Base-by-base conservation (phyloP, 2,888 invertebrate species). In the Nomada hirtipes region DNA sequence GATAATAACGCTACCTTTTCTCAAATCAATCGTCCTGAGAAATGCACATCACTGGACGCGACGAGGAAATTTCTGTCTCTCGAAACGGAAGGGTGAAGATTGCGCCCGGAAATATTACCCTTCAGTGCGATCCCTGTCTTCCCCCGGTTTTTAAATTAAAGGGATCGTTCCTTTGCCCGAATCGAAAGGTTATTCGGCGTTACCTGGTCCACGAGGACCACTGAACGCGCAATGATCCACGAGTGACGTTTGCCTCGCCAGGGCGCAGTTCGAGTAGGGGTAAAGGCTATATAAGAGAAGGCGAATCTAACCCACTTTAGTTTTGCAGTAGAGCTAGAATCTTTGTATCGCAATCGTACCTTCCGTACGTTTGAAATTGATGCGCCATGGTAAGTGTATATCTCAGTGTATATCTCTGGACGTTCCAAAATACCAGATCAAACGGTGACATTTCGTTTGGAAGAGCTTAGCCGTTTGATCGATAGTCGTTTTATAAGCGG, bases 201-300 rank as follows among this genome's bases (percentile, higher is more conserved):
- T 64, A 76, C 73, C 73, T 86, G 79, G 76, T 70, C 76, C 77
- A 81, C 23, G 59, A 67, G 87, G 85, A 85, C 89, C 88, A 90
- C 90, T 88, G 87, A 83, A 83, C 84, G 63, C 72, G 73, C 80
- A 75, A 85, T 83, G 80, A 85, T 87, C 84, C 76, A 76, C 78
- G 79, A 87, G 87, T 83, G 86, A 89, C 88, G 86, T 86, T 88
- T 85, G 70, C 78, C 67, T 23, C 74, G 53, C 55, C 82, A 77
- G 73, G 78, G 68, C 61, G 64, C 77, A 76, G 72, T 72, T 50
- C 71, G 50, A 89, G 93, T 88, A 90, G 92, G 92, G 91, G 88
- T 89, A 90, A 89, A 92, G 89, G 91, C 93, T 93, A 93, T 93
- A 93, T 93, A 93, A 93, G 91, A 89, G 88, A 91, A 91, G 85